Evolutionary conservation across 2,888 invertebrate genomes (phyloP).

Genomic region (Artemia sp.): DNA sequence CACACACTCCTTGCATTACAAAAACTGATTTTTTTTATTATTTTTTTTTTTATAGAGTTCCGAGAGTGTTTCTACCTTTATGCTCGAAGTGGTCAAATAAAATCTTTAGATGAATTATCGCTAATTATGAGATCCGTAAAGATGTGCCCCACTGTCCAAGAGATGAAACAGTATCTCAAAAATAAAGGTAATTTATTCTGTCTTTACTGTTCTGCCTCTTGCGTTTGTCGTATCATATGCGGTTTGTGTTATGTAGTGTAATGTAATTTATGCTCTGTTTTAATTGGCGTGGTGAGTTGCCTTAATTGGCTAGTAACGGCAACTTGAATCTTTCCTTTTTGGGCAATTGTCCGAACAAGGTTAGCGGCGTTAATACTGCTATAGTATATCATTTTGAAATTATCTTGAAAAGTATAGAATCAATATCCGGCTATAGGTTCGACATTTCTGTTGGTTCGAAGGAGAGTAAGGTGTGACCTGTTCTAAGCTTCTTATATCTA

Average conservation of each 20-base stretch:
- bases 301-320: no score
- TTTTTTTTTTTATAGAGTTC: constrained; percentile 47
- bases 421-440: no score
- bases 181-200: constrained; percentile 39
- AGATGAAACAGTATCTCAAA: constrained; percentile 62
- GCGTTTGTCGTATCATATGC: neutral
- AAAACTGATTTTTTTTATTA: no score
- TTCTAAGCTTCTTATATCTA: no score
- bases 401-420: no score
- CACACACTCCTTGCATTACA: no score
- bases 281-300: constrained; percentile 1
- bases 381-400: no score
- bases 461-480: no score
- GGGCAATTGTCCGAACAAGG: no score
- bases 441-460: no score
- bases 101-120: constrained; percentile 70
- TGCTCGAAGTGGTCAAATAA: constrained; percentile 72
- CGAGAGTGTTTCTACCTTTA: constrained; percentile 91
- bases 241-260: neutral
- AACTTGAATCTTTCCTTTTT: no score
- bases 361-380: no score
- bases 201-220: constrained; percentile 12
- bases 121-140: constrained; percentile 87
- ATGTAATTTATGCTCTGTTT: neutral
- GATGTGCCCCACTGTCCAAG: constrained; percentile 79